These are phyloP conservation scores for Regulus satrapa DNA, from an alignment of 2,113 vertebrate species.

Conservation along the genomic window DNA sequence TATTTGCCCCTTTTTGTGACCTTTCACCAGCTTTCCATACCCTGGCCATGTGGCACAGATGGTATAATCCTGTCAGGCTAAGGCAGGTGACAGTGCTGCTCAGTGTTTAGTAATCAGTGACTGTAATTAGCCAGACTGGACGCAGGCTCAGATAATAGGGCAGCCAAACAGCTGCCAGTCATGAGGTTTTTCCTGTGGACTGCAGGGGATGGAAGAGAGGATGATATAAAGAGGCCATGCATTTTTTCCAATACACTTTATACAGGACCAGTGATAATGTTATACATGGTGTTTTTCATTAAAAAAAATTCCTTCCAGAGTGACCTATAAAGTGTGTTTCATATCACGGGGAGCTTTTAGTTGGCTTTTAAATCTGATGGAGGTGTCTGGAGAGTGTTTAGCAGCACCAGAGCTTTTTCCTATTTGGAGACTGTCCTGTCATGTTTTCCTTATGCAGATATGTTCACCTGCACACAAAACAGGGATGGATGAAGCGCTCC, in stretches of 20 bases:
- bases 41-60: slow-evolving; percentile 85
- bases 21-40: slow-evolving; percentile 68
- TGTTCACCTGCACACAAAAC: not conserved
- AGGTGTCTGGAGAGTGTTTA: not conserved
- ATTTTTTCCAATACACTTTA: not conserved
- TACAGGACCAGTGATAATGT: not conserved
- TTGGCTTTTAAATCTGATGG: not conserved
- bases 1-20: slow-evolving; percentile 73
- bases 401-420: not conserved
- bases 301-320: not conserved
- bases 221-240: not conserved
- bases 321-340: not conserved
- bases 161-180: slow-evolving; percentile 86
- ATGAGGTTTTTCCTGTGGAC: slow-evolving; percentile 65
- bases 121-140: slow-evolving; percentile 88
- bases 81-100: slow-evolving; percentile 83
- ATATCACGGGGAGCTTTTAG: not conserved
- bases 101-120: slow-evolving; percentile 84
- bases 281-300: not conserved
- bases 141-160: slow-evolving; percentile 76
- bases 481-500: accelerated
- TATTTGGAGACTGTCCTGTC: not conserved
- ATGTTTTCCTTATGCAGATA: not conserved
- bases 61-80: slow-evolving; percentile 82
- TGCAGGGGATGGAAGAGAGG: not conserved